Evolutionary conservation across 2,888 invertebrate species (phyloP).

Genomic region (Macrosiphum euphorbiae): DNA sequence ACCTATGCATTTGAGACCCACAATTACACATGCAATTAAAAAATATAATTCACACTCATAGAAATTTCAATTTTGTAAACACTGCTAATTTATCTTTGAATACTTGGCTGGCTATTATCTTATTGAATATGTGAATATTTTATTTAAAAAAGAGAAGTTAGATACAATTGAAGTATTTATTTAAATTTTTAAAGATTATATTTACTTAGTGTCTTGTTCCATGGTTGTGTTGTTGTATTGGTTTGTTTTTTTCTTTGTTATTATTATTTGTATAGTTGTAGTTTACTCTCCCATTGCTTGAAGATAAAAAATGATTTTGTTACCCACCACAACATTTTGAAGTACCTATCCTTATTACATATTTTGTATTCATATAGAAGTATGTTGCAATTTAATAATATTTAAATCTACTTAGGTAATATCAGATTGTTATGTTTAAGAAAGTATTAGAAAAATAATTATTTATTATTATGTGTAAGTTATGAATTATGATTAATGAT

Average conservation of each 20-base stretch:
- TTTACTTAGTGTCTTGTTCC: not conserved
- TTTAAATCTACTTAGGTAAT: not conserved
- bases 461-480: constrained; percentile 37
- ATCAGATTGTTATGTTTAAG: constrained; percentile 39
- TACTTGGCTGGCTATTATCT: not conserved
- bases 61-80: not conserved
- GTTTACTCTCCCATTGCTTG: not conserved
- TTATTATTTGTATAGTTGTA: constrained; percentile 43
- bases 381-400: constrained; percentile 45
- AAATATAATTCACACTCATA: not conserved
- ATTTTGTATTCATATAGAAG: constrained; percentile 42
- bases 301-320: constrained; percentile 41
- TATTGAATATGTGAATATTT: not conserved
- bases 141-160: not conserved
- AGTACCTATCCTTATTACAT: constrained; percentile 28
- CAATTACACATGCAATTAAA: not conserved
- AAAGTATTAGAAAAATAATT: constrained; percentile 44
- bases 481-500: not conserved
- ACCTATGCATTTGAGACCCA: not conserved
- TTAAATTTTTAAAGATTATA: not conserved
- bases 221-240: constrained; percentile 41
- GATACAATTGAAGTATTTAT: not conserved
- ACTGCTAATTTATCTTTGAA: not conserved
- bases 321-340: constrained; percentile 34
- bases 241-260: constrained; percentile 41